These are phyloP conservation scores for Phocides pigmalion DNA, from an alignment of 1,140 invertebrate genomes.

Conservation along the genomic window DNA sequence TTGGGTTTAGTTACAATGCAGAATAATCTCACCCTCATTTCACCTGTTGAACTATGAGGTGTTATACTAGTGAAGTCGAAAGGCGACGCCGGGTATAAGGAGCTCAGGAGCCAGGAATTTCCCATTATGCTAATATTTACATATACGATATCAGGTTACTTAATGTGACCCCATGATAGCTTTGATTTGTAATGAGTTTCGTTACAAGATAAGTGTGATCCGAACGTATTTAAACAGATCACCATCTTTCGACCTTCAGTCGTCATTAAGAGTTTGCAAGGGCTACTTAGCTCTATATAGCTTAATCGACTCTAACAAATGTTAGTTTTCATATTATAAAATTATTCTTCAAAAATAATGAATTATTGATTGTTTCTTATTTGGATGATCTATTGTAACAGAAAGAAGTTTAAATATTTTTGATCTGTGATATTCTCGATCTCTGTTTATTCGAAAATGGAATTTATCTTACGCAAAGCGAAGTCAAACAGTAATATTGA, in stretches of 20 bases:
- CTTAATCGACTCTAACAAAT: conserved; percentile 12
- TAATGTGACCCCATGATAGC: conserved; percentile 19
- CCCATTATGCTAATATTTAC: conserved; percentile 2
- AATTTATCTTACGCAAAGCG: conserved; percentile 62
- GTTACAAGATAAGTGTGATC: conserved; percentile 43
- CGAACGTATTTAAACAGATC: conserved; percentile 52
- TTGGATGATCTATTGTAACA: conserved; percentile 25
- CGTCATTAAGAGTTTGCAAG: conserved; percentile 62
- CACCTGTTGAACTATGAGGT: too few species aligned
- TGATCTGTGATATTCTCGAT: conserved; percentile 56
- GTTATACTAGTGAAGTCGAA: too few species aligned
- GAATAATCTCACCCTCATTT: too few species aligned
- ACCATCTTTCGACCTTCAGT: conserved; percentile 59
- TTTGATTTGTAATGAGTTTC: conserved; percentile 33
- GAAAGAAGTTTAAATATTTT: conserved; percentile 22
- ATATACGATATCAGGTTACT: conserved; percentile 3
- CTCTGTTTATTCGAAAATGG: conserved; percentile 67
- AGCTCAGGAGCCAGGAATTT: conserved; percentile 16
- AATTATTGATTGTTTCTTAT: conserved; percentile 1
- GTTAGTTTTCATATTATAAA: not conserved
- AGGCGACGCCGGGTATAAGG: too few species aligned
- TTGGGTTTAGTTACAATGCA: too few species aligned
- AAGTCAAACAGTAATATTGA: conserved; percentile 62
- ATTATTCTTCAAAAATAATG: conserved; percentile 2
- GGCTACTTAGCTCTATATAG: conserved; percentile 47